phyloP scores from a whole-genome alignment of 2,888 invertebrate genomes.

The Chalcis sispes region DNA sequence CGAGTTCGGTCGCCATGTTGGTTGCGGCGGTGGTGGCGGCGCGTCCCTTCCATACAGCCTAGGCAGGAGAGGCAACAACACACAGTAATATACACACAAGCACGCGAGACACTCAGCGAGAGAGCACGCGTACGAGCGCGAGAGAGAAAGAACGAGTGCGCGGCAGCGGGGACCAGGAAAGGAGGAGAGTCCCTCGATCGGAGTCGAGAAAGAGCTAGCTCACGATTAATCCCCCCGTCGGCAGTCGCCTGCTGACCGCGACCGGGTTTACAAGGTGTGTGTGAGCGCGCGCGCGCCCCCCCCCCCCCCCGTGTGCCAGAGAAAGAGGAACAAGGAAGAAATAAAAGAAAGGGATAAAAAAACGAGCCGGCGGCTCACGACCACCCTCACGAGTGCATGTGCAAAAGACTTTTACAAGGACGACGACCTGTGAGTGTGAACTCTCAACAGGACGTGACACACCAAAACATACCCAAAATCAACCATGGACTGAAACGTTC shows the following conservation, averaged over 20 bases:
- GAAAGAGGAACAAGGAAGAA: constrained; percentile 11
- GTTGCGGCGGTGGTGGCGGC: constrained; percentile 10
- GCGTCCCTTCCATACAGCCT: background rate
- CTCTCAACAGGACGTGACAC: background rate
- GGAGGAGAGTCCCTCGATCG: constrained; percentile 35
- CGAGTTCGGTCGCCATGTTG: constrained; percentile 54
- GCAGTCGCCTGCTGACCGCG: constrained; percentile 75
- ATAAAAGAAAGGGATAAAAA: background rate
- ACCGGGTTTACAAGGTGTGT: constrained; percentile 68
- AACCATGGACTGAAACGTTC: constrained; percentile 32
- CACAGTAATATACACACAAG: constrained; percentile 10
- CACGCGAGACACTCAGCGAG: constrained; percentile 29
- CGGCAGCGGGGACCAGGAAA: constrained; percentile 47
- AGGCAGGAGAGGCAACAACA: background rate
- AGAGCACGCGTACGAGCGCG: background rate
- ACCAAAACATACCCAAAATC: no score
- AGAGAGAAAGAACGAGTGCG: constrained; percentile 18
- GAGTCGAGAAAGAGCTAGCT: constrained; percentile 23
- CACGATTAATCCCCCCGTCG: constrained; percentile 26
- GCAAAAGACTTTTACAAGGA: no score
- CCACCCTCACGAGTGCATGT: no score
- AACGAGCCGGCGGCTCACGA: background rate
- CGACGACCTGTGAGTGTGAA: no score
- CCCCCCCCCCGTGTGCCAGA: background rate
- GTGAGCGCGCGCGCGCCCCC: constrained; percentile 50